Base-by-base conservation (phyloP, 2,888 invertebrate species). In the Byasa hedistus region DNA sequence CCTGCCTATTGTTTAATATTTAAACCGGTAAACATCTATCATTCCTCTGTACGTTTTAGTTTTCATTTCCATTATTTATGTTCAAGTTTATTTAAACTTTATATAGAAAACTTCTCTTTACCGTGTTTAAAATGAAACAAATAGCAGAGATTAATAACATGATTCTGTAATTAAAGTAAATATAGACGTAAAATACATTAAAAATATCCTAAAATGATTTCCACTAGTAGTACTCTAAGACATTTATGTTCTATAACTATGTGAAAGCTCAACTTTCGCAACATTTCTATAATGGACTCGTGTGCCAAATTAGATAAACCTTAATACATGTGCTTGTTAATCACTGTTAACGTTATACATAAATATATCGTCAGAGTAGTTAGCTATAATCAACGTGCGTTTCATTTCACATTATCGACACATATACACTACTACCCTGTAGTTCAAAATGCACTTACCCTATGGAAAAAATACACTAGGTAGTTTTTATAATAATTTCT, bases 401-500 rank as follows among this genome's bases (percentile, higher is more conserved):
- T 89, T 86, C 71, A 82, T 86, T 89, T 83, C 85, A 86, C 84
- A 82, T 86, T 81, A 83, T 82, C 84, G 84, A 85, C 77, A 82
- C 83, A 81, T 81, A 82, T 77, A 85, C 87, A 88, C 85, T 85
- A 39, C 39, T 39, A 86, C 81, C 83, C 80, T 86, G 87, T 88
- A 87, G 89, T 85, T 91, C 84, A 83, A 86, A 84, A 81, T 86
- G 90, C 91, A 90, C 91, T 84, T 79, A 84, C 81, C 81, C 80
- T 86, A 85, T 83, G 84, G 76, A 83, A 82, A 85, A 58, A 79
- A 79, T 86, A 89, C 84, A 85, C 87, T 91, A 90, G 87, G 89
- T 90, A 91, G 89, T 87, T 87, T 88, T 87, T 85, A 88, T 89
- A 90, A 90, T 90, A 84, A 87, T 91, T 91, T 91, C 83, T 89